Evolutionary conservation across 2,888 invertebrate genomes (phyloP).

Genomic region (Drosophila anomalipes): DNA sequence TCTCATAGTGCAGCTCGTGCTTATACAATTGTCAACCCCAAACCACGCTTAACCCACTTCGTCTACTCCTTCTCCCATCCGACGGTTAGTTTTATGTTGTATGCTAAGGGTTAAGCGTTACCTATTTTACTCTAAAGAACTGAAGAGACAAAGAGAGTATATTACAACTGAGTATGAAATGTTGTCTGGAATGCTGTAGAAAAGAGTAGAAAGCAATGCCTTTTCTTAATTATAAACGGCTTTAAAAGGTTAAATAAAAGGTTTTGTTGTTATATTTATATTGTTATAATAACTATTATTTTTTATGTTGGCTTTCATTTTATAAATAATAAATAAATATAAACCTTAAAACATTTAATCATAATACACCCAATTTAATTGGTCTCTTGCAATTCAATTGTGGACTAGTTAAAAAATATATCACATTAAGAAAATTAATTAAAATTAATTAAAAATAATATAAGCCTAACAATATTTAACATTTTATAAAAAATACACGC

Average conservation of each 20-base stretch:
- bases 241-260: not conserved
- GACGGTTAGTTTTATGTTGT: constrained; percentile 50
- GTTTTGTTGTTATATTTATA: not conserved
- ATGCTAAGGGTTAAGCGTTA: constrained; percentile 47
- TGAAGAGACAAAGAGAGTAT: not conserved
- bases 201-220: not conserved
- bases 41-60: constrained; percentile 5
- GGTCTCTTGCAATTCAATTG: not conserved
- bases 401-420: not conserved
- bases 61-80: not conserved
- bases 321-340: not conserved
- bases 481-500: too few relatives aligned
- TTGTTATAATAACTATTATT: not conserved
- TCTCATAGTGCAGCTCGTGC: constrained; percentile 31
- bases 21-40: constrained; percentile 45
- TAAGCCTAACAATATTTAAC: too few relatives aligned
- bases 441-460: too few relatives aligned
- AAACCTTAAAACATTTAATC: not conserved
- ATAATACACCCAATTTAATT: not conserved
- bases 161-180: not conserved
- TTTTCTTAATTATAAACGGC: not conserved
- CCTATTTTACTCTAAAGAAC: constrained; percentile 46
- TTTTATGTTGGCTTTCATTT: not conserved
- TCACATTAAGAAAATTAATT: not conserved
- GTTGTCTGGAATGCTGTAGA: not conserved